Percentiles rank a stretch among this genome's conserved stretches.
phyloP scores from a whole-genome alignment of 1,140 invertebrate species.

The Zaprionus taronus region DNA sequence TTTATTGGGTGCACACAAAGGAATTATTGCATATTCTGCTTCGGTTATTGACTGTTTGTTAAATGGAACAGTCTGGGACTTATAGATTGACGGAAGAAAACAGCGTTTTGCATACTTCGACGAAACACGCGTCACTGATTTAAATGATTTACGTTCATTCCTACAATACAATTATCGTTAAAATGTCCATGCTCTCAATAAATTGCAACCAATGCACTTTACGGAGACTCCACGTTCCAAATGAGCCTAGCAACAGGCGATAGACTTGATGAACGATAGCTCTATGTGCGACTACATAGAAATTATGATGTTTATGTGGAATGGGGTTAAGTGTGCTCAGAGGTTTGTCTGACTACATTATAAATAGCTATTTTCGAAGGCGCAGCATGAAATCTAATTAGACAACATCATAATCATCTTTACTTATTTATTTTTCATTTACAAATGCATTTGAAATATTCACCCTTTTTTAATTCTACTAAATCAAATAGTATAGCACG shows the following conservation, averaged over 20 bases:
- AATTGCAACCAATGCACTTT: slow-evolving; percentile 27
- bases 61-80: not conserved
- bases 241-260: slow-evolving; percentile 29
- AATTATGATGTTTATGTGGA: slow-evolving; percentile 13
- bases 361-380: not conserved
- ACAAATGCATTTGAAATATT: not conserved
- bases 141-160: slow-evolving; percentile 35
- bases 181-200: slow-evolving; percentile 26
- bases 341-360: not conserved
- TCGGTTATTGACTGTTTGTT: not conserved
- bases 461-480: not conserved
- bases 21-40: slow-evolving; percentile 19
- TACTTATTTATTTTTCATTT: not conserved
- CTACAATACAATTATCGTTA: slow-evolving; percentile 48
- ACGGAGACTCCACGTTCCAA: not conserved
- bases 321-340: not conserved
- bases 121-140: slow-evolving; percentile 54
- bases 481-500: slow-evolving; percentile 19
- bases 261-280: slow-evolving; percentile 17
- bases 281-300: slow-evolving; percentile 9
- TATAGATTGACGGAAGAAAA: slow-evolving; percentile 24
- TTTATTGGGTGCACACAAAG: slow-evolving; percentile 1
- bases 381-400: not conserved
- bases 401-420: not conserved
- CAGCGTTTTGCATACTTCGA: slow-evolving; percentile 45